Percentiles rank a stretch among this genome's conserved stretches.
Evolutionary conservation across 2,888 invertebrate genomes (phyloP).

Genomic region (Leptura quadrifasciata): DNA sequence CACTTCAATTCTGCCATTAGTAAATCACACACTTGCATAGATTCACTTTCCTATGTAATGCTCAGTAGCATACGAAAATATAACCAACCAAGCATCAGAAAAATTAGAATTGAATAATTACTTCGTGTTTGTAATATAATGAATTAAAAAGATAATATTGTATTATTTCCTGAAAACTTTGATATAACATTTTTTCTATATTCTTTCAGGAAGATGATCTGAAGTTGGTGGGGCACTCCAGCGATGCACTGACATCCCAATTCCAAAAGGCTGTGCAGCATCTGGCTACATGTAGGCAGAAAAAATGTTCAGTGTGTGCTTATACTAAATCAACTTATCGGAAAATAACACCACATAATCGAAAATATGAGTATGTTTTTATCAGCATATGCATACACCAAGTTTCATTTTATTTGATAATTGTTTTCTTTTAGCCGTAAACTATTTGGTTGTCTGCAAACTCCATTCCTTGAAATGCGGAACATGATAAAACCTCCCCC

Average conservation of each 20-base stretch:
- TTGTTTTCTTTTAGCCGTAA: conserved; percentile 73
- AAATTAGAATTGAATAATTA: too few relatives aligned
- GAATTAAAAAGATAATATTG: too few relatives aligned
- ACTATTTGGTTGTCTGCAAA: conserved; percentile 78
- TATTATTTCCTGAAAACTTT: neutral
- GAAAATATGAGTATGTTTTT: conserved; percentile 73
- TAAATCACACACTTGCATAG: too few relatives aligned
- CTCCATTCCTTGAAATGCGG: conserved; percentile 76
- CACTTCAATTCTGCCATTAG: too few relatives aligned
- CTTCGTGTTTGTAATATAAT: too few relatives aligned
- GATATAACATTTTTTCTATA: conserved; percentile 2
- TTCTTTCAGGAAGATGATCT: conserved; percentile 70
- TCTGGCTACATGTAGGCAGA: conserved; percentile 75
- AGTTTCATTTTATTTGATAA: neutral
- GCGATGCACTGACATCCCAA: conserved; percentile 74
- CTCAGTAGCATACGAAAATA: too few relatives aligned
- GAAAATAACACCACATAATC: conserved; percentile 71
- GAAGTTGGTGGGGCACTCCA: conserved; percentile 74
- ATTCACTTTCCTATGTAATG: too few relatives aligned
- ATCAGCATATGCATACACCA: neutral
- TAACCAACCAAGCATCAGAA: too few relatives aligned
- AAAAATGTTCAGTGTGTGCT: conserved; percentile 78
- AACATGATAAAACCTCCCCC: conserved; percentile 76
- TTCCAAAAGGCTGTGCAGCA: conserved; percentile 76
- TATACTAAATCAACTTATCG: conserved; percentile 78